These are phyloP conservation scores for Phaonia tiefii DNA, from an alignment of 2,888 invertebrate genomes.

Conservation along the genomic window DNA sequence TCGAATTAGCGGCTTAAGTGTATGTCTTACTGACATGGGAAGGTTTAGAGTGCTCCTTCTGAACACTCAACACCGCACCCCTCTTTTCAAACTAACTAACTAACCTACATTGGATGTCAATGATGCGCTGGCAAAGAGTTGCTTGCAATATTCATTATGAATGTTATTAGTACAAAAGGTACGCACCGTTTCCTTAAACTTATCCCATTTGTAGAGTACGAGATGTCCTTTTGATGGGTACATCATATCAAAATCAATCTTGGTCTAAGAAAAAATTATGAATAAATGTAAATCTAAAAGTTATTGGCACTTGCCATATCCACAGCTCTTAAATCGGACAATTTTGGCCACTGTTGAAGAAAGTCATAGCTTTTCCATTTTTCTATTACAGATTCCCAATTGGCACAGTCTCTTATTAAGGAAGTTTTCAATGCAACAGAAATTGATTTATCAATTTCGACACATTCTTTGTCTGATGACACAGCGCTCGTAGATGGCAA, in stretches of 20 bases:
- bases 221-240: too few relatives aligned
- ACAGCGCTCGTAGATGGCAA: not conserved
- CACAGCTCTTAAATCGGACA: too few relatives aligned
- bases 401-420: conserved; percentile 1
- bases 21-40: too few relatives aligned
- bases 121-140: conserved; percentile 32
- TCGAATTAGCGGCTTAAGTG: too few relatives aligned
- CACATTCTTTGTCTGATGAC: too few relatives aligned
- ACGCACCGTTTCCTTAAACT: conserved; percentile 34
- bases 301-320: conserved; percentile 23
- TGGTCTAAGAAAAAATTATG: conserved; percentile 38
- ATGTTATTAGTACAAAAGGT: conserved; percentile 43
- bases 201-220: conserved; percentile 49
- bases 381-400: conserved; percentile 16
- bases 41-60: too few relatives aligned
- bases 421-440: conserved; percentile 19
- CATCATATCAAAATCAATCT: conserved; percentile 51
- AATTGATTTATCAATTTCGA: not conserved
- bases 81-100: too few relatives aligned
- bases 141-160: conserved; percentile 49
- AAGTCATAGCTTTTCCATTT: conserved; percentile 19
- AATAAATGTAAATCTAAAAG: not conserved
- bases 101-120: not conserved
- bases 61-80: too few relatives aligned
- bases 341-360: too few relatives aligned